phyloP scores from a whole-genome alignment of 2,113 vertebrate genomes.

The Dromiciops gliroides region DNA sequence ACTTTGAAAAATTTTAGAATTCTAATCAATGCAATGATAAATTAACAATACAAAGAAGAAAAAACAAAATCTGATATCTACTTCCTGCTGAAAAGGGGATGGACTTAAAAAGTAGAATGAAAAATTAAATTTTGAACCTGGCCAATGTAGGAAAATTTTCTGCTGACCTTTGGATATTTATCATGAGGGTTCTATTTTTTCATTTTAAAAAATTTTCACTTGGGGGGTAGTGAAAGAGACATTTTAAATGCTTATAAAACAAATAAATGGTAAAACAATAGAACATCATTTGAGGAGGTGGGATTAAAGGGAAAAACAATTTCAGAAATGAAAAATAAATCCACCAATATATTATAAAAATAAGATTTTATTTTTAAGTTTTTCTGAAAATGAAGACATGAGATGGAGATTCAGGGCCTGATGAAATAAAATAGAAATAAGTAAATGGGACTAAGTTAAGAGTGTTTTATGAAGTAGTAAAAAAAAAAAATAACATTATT shows the following conservation, averaged over 20 bases:
- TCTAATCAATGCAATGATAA: neutral
- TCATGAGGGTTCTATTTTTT: too few species aligned
- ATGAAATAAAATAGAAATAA: neutral
- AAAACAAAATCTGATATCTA: neutral
- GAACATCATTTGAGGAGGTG: neutral
- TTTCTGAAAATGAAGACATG: neutral
- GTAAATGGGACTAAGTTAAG: neutral
- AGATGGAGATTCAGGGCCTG: rapidly evolving
- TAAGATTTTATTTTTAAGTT: neutral
- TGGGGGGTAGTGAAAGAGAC: neutral
- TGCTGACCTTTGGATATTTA: too few species aligned
- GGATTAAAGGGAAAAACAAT: neutral
- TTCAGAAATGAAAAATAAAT: neutral
- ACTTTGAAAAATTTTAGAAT: neutral
- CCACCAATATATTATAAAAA: neutral
- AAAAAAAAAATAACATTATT: neutral
- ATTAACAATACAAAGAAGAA: neutral
- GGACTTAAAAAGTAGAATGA: neutral
- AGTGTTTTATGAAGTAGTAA: neutral
- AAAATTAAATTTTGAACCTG: neutral
- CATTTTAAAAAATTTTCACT: neutral
- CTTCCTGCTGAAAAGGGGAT: neutral
- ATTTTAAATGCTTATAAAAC: neutral
- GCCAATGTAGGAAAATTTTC: neutral
- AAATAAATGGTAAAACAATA: neutral